Evolutionary conservation across 2,797 vertebrate species (phyloP).

Genomic region (Cetoscarus ocellatus): DNA sequence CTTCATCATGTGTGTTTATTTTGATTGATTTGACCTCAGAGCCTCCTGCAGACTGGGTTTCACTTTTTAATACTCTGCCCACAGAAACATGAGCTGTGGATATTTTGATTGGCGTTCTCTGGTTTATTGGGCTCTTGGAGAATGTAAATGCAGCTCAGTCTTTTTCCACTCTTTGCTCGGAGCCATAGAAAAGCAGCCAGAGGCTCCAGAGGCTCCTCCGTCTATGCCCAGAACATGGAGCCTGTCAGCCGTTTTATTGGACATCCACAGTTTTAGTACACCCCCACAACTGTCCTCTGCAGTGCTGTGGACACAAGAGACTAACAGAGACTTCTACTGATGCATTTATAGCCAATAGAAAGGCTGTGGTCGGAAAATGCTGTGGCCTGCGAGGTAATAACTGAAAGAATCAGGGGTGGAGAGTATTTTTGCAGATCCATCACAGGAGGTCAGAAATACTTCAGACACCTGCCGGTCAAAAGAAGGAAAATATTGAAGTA

Average conservation of each 20-base stretch:
- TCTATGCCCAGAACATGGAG: slow-evolving; percentile 25
- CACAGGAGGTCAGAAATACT: too few species aligned
- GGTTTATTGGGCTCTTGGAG: slow-evolving; percentile 43
- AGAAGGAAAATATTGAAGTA: too few species aligned
- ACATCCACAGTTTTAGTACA: slow-evolving; percentile 33
- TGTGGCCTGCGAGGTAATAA: too few species aligned
- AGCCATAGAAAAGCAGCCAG: slow-evolving; percentile 31
- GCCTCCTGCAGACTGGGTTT: slow-evolving; percentile 31
- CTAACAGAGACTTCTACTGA: background rate
- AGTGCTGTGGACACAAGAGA: background rate
- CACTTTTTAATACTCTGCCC: slow-evolving; percentile 27
- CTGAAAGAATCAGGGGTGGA: too few species aligned
- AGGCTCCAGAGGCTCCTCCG: slow-evolving; percentile 27
- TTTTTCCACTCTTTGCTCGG: slow-evolving; percentile 28
- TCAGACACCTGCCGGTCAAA: too few species aligned
- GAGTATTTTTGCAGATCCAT: too few species aligned
- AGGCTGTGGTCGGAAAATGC: too few species aligned
- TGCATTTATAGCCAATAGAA: too few species aligned
- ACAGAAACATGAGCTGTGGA: slow-evolving; percentile 43
- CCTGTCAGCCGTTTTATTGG: slow-evolving; percentile 41
- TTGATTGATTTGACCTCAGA: slow-evolving; percentile 32
- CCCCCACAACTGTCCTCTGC: slow-evolving; percentile 19
- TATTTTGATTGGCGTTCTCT: slow-evolving; percentile 45
- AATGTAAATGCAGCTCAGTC: slow-evolving; percentile 39
- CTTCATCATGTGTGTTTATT: slow-evolving; percentile 4